Percentiles rank a stretch among this genome's conserved stretches.
These are phyloP conservation scores for Odontocolon sp. DNA, from an alignment of 2,888 invertebrate species.

Conservation along the genomic window DNA sequence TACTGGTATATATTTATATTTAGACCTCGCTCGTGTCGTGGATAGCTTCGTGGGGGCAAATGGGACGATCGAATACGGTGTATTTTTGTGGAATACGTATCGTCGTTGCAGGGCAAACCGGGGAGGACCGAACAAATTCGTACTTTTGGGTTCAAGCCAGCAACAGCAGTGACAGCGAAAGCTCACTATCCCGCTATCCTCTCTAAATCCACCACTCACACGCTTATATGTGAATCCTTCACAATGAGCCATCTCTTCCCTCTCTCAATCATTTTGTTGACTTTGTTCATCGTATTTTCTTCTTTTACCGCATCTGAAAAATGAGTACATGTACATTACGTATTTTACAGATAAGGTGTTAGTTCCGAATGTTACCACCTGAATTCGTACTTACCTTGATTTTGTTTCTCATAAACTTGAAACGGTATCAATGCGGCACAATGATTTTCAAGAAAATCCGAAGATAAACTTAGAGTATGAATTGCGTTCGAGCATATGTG, in stretches of 20 bases:
- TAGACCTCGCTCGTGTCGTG: conserved; percentile 35
- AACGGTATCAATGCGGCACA: no score
- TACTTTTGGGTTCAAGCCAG: conserved; percentile 56
- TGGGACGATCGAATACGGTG: conserved; percentile 49
- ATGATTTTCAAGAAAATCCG: no score
- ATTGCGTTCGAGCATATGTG: no score
- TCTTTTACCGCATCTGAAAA: no score
- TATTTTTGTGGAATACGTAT: conserved; percentile 47
- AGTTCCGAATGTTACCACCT: no score
- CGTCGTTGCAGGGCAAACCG: conserved; percentile 63
- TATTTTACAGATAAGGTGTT: no score
- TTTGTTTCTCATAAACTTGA: no score
- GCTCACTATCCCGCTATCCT: conserved; percentile 8
- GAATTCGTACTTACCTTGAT: no score
- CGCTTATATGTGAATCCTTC: conserved; percentile 1
- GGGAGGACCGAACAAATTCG: conserved; percentile 66
- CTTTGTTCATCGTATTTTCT: background rate
- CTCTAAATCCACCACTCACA: conserved; percentile 6
- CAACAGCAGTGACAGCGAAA: conserved; percentile 39
- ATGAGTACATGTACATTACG: no score
- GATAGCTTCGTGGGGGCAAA: conserved; percentile 45
- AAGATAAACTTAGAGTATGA: no score
- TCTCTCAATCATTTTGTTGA: background rate
- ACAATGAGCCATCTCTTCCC: background rate
- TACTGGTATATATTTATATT: conserved; percentile 54